These are phyloP conservation scores for Eristalinus aeneus DNA, from an alignment of 2,888 invertebrate species.

Conservation along the genomic window DNA sequence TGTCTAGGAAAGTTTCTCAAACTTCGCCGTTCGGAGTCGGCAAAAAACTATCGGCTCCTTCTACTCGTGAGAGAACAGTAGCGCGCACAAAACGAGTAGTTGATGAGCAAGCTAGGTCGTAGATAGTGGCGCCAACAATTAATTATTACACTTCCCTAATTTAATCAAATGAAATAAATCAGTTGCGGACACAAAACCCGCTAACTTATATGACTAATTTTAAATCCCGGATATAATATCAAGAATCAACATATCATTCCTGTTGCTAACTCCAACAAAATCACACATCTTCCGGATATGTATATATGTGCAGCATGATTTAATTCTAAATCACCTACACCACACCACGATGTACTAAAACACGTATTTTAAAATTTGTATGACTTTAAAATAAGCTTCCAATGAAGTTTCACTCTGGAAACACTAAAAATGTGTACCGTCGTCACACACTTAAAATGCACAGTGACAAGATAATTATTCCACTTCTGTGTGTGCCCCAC, in stretches of 20 bases:
- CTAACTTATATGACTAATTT: not conserved
- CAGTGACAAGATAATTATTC: conserved; percentile 39
- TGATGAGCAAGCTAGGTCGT: too few species aligned
- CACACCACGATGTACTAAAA: not conserved
- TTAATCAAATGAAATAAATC: too few species aligned
- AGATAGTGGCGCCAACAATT: too few species aligned
- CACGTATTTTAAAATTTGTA: not conserved
- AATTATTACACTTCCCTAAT: too few species aligned
- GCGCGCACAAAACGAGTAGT: too few species aligned
- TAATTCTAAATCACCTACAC: not conserved
- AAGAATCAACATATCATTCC: not conserved
- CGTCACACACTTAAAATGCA: conserved; percentile 31
- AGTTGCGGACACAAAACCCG: too few species aligned
- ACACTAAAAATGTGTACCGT: not conserved
- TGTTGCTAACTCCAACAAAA: not conserved
- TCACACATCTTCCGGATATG: not conserved
- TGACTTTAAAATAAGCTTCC: conserved; percentile 4
- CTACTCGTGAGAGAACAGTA: too few species aligned
- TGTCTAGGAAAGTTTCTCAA: too few species aligned
- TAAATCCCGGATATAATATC: not conserved
- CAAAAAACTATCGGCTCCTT: too few species aligned
- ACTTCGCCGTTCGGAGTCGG: too few species aligned
- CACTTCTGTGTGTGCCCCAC: conserved; percentile 18
- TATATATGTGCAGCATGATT: not conserved
- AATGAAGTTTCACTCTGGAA: not conserved